phyloP scores from a whole-genome alignment of 2,888 invertebrate species.

The Sphaerophoria taeniata region DNA sequence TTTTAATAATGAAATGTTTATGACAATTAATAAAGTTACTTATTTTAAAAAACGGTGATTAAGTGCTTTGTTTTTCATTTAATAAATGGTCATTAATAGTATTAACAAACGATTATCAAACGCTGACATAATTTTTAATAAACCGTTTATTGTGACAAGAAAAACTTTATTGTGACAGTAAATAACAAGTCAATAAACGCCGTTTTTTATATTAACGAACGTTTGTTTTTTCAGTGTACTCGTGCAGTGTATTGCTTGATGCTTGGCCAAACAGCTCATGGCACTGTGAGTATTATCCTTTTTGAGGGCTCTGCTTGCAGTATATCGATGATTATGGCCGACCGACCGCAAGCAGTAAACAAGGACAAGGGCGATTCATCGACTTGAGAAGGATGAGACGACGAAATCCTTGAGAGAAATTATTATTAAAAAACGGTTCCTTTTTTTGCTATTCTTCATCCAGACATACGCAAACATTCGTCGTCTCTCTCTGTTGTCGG shows the following conservation, averaged over 20 bases:
- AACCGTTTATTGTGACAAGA: too few species aligned
- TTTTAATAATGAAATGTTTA: too few species aligned
- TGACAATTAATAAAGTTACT: too few species aligned
- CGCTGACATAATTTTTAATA: too few species aligned
- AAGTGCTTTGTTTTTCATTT: too few species aligned
- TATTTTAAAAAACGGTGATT: too few species aligned
- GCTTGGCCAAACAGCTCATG: constrained; percentile 44
- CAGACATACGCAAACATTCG: neutral
- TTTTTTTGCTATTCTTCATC: constrained; percentile 14
- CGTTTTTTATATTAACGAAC: too few species aligned
- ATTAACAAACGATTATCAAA: too few species aligned
- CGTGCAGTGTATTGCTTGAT: constrained; percentile 26
- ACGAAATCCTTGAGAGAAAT: constrained; percentile 68
- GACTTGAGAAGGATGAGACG: neutral
- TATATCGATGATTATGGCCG: constrained; percentile 24
- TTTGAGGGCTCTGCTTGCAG: neutral
- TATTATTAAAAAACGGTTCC: constrained; percentile 67
- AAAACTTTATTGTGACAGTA: too few species aligned
- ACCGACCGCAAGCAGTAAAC: constrained; percentile 42
- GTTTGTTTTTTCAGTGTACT: too few species aligned
- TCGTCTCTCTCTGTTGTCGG: constrained; percentile 12
- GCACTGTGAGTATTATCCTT: constrained; percentile 10
- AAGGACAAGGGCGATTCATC: neutral
- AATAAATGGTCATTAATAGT: too few species aligned
- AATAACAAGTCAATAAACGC: too few species aligned